A percentile compares a stretch with the other conserved stretches of the same genome.
phyloP scores from a whole-genome alignment of 2,888 invertebrate genomes.

The Petrophora chlorosata region DNA sequence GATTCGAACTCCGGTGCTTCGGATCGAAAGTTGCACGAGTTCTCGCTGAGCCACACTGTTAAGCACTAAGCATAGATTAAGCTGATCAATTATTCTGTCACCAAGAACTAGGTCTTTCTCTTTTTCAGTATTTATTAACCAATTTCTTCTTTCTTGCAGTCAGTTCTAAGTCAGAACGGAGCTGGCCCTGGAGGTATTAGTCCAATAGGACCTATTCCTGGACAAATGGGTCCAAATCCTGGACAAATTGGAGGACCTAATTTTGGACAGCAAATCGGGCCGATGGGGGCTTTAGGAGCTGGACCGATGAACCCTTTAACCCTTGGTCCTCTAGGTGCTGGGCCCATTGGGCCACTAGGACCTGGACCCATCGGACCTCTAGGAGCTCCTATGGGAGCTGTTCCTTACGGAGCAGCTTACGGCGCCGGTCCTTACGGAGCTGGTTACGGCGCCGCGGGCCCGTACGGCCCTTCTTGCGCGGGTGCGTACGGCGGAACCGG shows the following conservation, averaged over 20 bases:
- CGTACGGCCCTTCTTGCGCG: neutral
- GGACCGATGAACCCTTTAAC: slow-evolving; percentile 2
- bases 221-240: slow-evolving; percentile 6
- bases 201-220: neutral
- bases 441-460: neutral
- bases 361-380: slow-evolving; percentile 10
- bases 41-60: too few species aligned
- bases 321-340: neutral
- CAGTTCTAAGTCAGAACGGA: slow-evolving; percentile 4
- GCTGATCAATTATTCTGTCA: too few species aligned
- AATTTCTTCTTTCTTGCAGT: slow-evolving; percentile 18
- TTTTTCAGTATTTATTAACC: too few species aligned
- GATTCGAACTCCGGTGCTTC: too few species aligned
- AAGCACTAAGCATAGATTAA: too few species aligned
- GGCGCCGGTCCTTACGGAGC: slow-evolving; percentile 4
- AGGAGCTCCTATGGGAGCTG: too few species aligned
- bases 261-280: too few species aligned
- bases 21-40: too few species aligned
- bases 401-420: too few species aligned
- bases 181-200: slow-evolving; percentile 4
- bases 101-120: too few species aligned
- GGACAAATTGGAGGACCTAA: slow-evolving; percentile 5
- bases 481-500: slow-evolving; percentile 28
- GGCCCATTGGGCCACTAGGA: neutral
- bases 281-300: neutral